These are phyloP conservation scores for Palythoa caribaeorum DNA, from an alignment of 92 coral and sea anemone species.

Conservation along the genomic window DNA sequence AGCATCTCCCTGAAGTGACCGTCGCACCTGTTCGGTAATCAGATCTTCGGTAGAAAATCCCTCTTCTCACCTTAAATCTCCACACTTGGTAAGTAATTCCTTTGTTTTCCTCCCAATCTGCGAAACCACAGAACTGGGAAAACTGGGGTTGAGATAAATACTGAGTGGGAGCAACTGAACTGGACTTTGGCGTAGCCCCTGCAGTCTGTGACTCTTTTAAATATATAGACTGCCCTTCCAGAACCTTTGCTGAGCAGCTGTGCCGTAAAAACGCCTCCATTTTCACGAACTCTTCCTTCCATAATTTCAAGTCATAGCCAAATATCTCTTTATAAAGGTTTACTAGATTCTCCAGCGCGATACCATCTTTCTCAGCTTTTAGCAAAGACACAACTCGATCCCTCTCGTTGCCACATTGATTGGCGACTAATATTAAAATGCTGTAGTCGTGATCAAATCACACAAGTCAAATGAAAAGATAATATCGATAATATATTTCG, in stretches of 20 bases:
- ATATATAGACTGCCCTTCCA: too few species aligned
- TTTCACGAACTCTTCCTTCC: neutral
- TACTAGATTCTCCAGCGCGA: neutral
- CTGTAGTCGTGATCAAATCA: too few species aligned
- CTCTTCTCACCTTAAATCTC: constrained; percentile 27
- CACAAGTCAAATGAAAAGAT: too few species aligned
- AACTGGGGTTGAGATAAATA: neutral
- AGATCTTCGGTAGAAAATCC: constrained; percentile 4
- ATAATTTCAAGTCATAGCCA: neutral
- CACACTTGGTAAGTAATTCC: constrained; percentile 46
- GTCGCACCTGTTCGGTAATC: constrained; percentile 43
- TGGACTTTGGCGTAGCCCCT: too few species aligned
- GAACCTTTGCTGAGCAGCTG: neutral
- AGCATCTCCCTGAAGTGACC: constrained; percentile 57
- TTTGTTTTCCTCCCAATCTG: neutral
- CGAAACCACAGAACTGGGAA: neutral
- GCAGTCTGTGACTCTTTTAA: too few species aligned
- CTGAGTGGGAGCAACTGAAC: neutral
- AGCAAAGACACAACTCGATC: neutral
- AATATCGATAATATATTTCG: too few species aligned
- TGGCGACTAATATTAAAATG: too few species aligned
- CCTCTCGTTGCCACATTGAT: neutral
- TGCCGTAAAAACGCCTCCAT: neutral
- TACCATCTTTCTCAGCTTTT: neutral
- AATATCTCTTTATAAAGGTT: neutral